Evolutionary conservation across 2,797 vertebrate genomes (phyloP), one percentile per base, ranked within the genome.

Genomic region (Bradypodion pumilum): DNA sequence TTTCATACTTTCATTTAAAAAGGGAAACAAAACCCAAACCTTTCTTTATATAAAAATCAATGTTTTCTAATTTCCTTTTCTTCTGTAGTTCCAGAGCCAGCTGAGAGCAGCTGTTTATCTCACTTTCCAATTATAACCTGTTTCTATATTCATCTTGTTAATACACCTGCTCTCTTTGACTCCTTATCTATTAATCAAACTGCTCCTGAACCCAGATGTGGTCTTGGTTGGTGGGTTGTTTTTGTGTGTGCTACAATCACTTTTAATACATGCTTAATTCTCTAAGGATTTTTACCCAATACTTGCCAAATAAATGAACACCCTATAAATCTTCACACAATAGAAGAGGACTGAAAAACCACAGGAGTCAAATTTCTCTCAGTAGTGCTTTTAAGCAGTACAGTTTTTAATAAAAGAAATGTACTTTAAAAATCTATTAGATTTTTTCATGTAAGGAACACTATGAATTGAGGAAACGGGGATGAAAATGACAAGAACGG

Each of bases 31-130:
- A 88, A 78, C 37, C 5, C n/a, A 88, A 52, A 81, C 52, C 7
- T 81, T 82, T 80, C 76, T 59, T 77, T 59, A 70, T n/a, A 25
- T 44, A 73, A 63, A 70, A 15, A 52, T 68, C 32, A 66, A 37
- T 89, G 70, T 27, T 75, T 86, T 89, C 76, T 87, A 87, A 70
- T 56, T 85, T 79, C 27, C 3, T n/a, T 89, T 89, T 89, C 46
- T 49, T 91, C 60, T 69, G 84, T 83, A 84, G 52, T 88, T 91
- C 86, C 74, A 86, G 86, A 91, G 85, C 59, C 68, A 83, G 70
- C 81, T 89, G 62, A 46, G 88, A 83, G 27, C 73, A 91, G 75
- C 86, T 89, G 81, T 90, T 92, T 74, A 65, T 85, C 79, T 89
- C 75, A 7, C 85, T 91, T 0, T 85, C 85, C 73, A 92, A 21